These are phyloP conservation scores for Erebia palarica DNA, from an alignment of 2,888 invertebrate species.

Conservation along the genomic window DNA sequence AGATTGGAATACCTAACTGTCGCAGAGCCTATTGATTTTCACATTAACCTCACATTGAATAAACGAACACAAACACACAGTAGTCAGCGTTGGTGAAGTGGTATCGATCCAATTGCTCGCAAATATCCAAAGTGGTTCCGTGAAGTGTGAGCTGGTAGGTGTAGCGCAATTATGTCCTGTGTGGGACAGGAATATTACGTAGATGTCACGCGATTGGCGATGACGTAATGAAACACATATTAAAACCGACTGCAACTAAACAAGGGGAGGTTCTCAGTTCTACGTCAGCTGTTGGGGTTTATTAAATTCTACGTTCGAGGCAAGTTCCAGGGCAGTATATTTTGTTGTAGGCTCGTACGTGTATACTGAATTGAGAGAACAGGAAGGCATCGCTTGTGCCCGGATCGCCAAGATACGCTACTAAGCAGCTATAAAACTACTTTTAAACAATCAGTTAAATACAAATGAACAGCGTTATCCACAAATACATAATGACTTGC, in stretches of 20 bases:
- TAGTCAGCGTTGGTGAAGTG: neutral
- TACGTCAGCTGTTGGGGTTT: too few species aligned
- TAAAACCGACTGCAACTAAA: too few species aligned
- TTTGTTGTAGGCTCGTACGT: too few species aligned
- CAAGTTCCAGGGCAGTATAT: too few species aligned
- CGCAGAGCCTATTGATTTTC: neutral
- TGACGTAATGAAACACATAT: too few species aligned
- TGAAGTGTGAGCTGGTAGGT: neutral
- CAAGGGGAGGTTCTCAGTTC: too few species aligned
- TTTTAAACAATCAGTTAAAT: neutral
- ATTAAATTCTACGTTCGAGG: too few species aligned
- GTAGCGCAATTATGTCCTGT: neutral
- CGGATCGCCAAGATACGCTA: neutral
- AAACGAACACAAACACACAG: neutral
- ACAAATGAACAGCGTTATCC: neutral
- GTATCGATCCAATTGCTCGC: slow-evolving; percentile 2
- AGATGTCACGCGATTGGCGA: neutral
- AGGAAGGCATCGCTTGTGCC: too few species aligned
- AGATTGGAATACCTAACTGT: neutral
- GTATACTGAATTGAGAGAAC: too few species aligned
- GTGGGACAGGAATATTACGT: neutral
- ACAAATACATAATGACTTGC: neutral
- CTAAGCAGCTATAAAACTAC: neutral
- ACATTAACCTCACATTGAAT: neutral
- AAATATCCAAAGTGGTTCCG: slow-evolving; percentile 2